These are phyloP conservation scores for Channa argus DNA, from an alignment of 2,113 vertebrate species.

Conservation along the genomic window DNA sequence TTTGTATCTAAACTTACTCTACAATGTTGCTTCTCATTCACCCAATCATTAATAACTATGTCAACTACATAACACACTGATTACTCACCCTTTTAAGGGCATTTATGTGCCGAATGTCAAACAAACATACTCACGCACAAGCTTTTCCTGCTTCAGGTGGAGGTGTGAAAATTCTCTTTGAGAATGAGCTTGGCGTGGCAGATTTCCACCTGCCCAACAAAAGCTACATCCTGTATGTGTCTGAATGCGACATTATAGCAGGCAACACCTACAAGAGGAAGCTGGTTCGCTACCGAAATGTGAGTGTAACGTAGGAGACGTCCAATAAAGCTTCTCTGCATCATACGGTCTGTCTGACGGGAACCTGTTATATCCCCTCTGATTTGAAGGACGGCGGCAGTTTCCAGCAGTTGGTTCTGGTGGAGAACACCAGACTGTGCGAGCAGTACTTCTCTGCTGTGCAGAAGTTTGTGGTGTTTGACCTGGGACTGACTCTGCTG, in stretches of 20 bases:
- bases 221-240: slow-evolving; percentile 89
- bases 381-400: slow-evolving; percentile 78
- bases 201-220: slow-evolving; percentile 91
- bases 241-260: slow-evolving; percentile 90
- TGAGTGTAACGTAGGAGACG: slow-evolving; percentile 71
- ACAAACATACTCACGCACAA: neutral
- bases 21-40: too few species aligned
- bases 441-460: slow-evolving; percentile 89
- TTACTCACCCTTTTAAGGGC: too few species aligned
- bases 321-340: neutral
- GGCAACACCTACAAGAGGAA: slow-evolving; percentile 89
- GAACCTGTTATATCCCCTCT: neutral
- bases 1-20: too few species aligned
- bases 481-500: slow-evolving; percentile 91
- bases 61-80: too few species aligned
- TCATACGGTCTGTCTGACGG: too few species aligned
- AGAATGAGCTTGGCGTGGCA: slow-evolving; percentile 85
- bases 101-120: neutral
- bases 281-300: slow-evolving; percentile 91
- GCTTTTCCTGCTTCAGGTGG: slow-evolving; percentile 74
- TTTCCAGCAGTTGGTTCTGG: slow-evolving; percentile 86
- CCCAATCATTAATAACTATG: too few species aligned
- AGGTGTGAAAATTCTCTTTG: slow-evolving; percentile 85
- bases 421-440: slow-evolving; percentile 88
- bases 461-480: slow-evolving; percentile 91